Percentiles rank a stretch among this genome's conserved stretches.
Conservation (phyloP, 2,888 invertebrate species). For the Scaptodrosophila latifasciaeformis region DNA sequence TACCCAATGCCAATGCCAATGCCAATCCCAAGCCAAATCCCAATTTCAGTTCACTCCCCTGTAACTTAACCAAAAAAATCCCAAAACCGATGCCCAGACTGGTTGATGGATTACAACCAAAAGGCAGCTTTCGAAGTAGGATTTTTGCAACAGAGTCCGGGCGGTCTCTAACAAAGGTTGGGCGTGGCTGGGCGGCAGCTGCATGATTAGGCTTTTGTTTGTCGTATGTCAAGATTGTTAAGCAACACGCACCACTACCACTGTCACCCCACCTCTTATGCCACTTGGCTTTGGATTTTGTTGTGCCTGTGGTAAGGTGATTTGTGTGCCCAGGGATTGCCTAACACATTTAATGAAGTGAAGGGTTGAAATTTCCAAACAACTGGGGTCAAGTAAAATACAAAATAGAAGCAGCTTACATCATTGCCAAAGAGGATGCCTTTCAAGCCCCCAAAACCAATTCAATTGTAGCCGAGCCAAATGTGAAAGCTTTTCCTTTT, state of each 20-base stretch:
- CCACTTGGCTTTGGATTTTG: no score
- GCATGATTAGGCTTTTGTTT: slow-evolving; percentile 67
- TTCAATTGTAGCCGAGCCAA: slow-evolving; percentile 28
- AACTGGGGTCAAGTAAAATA: slow-evolving; percentile 9
- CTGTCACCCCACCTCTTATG: slow-evolving; percentile 22
- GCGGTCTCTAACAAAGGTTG: not conserved
- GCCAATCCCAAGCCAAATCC: not conserved
- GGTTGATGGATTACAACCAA: slow-evolving; percentile 64
- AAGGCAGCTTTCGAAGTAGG: slow-evolving; percentile 47
- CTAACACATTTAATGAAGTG: slow-evolving; percentile 66
- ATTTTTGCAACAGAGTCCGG: slow-evolving; percentile 18
- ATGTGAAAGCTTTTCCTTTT: not conserved
- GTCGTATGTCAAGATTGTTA: slow-evolving; percentile 59
- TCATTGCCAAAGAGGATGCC: slow-evolving; percentile 41
- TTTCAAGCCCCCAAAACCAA: slow-evolving; percentile 4
- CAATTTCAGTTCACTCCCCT: no score
- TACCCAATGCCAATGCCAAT: no score
- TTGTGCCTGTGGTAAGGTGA: slow-evolving; percentile 54
- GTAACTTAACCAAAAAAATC: no score
- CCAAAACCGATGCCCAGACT: slow-evolving; percentile 26
- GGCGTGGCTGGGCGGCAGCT: slow-evolving; percentile 29
- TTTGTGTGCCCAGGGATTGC: slow-evolving; percentile 49
- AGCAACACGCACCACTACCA: slow-evolving; percentile 52
- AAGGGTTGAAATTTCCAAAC: slow-evolving; percentile 54
- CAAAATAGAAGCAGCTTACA: slow-evolving; percentile 40